Evolutionary conservation across 2,113 vertebrate species (phyloP), one percentile per base, ranked within the genome.

Genomic region (Orycteropus afer): DNA sequence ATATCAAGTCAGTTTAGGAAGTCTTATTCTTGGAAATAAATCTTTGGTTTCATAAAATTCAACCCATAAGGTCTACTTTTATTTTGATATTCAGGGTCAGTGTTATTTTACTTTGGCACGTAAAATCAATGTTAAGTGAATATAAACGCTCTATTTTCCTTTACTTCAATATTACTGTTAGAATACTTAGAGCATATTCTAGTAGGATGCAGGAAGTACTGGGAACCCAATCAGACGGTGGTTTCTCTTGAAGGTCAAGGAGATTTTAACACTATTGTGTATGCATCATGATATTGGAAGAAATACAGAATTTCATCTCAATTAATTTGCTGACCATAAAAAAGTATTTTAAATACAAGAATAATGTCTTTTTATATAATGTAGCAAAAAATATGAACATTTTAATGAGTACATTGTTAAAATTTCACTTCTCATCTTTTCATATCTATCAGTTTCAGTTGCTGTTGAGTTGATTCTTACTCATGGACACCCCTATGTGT

Each of bases 241-340:
- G 22, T 86, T 94, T 93, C 55, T 74, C 67, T 76, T 82, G 37
- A 45, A 76, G 47, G n/a, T 77, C 55, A 63, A 15, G 0, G 0
- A 40, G 5, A 34, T 51, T 89, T 86, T 78, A 85, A 45, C 87
- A 11, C 65, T 83, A 23, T 79, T 95, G 22, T 47, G 3, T 61
- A 10, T 91, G 53, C 63, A 29, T 59, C 63, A 74, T 88, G 59
- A 74, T 74, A 25, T 32, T 87, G 10, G 42, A 83, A 27, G 27
- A 22, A 81, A 69, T 74, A 55, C 4, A 77, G 82, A 83, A 65
- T 91, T 85, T 81, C 15, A 92, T 97, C n/a, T 97, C 42, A 74
- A 55, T 78, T 86, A 86, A 42, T 93, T 91, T 90, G 4, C 18
- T 79, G 78, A 53, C 57, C 61, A 82, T 10, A 88, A 18, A 61